These are phyloP conservation scores for Masnerella sp. DNA, from an alignment of 2,888 invertebrate genomes.

Conservation along the genomic window DNA sequence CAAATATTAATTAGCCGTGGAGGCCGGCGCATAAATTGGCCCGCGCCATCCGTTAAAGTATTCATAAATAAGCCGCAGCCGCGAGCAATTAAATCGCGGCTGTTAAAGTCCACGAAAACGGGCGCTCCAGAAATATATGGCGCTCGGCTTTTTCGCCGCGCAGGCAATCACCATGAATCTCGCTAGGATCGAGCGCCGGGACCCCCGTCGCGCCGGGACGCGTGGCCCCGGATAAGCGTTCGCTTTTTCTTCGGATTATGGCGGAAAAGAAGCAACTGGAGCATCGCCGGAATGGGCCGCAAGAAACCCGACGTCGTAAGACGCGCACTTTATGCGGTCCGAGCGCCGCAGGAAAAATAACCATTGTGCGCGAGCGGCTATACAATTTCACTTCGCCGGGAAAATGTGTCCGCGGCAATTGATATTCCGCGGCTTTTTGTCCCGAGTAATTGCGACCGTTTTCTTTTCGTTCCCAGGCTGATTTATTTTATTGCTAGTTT, in stretches of 20 bases:
- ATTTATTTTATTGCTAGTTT: too few species aligned
- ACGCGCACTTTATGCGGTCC: conserved; percentile 40
- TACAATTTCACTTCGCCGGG: too few species aligned
- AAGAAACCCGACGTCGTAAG: conserved; percentile 39
- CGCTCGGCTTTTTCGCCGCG: conserved; percentile 45
- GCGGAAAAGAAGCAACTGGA: conserved; percentile 52
- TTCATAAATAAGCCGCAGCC: conserved; percentile 72
- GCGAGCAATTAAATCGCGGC: conserved; percentile 69
- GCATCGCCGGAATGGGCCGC: conserved; percentile 42
- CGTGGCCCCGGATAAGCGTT: conserved; percentile 52
- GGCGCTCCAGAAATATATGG: conserved; percentile 65
- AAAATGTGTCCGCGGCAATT: not conserved
- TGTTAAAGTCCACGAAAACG: conserved; percentile 68
- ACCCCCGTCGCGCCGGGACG: conserved; percentile 56
- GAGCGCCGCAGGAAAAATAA: conserved; percentile 12
- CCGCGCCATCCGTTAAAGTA: conserved; percentile 66
- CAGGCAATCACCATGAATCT: conserved; percentile 62
- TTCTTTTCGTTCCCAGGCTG: too few species aligned
- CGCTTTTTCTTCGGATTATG: conserved; percentile 53
- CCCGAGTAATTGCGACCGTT: too few species aligned
- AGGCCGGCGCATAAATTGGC: conserved; percentile 64
- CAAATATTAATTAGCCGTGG: conserved; percentile 75
- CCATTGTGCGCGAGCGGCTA: too few species aligned
- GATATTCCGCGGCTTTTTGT: too few species aligned
- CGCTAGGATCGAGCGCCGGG: conserved; percentile 50